A percentile compares a stretch with the other conserved stretches of the same genome.
These are phyloP conservation scores for Agriotes lineatus DNA, from an alignment of 2,888 invertebrate species.

Conservation along the genomic window DNA sequence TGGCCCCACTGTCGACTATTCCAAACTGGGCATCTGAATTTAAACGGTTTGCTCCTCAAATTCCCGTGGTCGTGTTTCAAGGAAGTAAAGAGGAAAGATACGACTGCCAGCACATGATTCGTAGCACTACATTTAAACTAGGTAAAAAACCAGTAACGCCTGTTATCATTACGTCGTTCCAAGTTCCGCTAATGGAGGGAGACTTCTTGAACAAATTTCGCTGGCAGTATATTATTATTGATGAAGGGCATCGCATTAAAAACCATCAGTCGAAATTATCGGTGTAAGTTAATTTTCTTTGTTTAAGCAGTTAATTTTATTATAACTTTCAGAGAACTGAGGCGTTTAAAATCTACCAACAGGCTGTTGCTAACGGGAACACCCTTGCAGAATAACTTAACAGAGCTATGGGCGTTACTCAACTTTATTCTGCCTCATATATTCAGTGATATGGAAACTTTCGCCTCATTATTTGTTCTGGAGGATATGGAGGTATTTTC, in stretches of 20 bases:
- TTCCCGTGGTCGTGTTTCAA: constrained; percentile 72
- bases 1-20: constrained; percentile 77
- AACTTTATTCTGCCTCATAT: constrained; percentile 79
- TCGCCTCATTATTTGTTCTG: constrained; percentile 74
- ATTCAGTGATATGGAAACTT: constrained; percentile 73
- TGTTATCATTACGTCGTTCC: constrained; percentile 74
- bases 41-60: constrained; percentile 72
- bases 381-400: constrained; percentile 78
- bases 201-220: constrained; percentile 60
- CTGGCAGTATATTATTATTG: constrained; percentile 76
- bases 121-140: constrained; percentile 53
- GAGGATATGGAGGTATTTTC: constrained; percentile 65
- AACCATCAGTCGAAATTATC: constrained; percentile 71
- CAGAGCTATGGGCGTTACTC: constrained; percentile 78
- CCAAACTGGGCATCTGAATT: constrained; percentile 79
- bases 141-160: constrained; percentile 64
- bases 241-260: constrained; percentile 80
- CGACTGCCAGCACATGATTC: constrained; percentile 54
- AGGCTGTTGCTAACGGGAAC: constrained; percentile 79
- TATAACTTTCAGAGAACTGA: constrained; percentile 61
- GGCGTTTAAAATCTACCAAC: constrained; percentile 66
- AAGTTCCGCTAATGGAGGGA: constrained; percentile 66
- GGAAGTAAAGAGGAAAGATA: constrained; percentile 65
- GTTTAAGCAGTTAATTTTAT: background rate
- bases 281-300: constrained; percentile 2